Conservation (phyloP, 2,888 invertebrate genomes). For the Standfussiana lucernea region DNA sequence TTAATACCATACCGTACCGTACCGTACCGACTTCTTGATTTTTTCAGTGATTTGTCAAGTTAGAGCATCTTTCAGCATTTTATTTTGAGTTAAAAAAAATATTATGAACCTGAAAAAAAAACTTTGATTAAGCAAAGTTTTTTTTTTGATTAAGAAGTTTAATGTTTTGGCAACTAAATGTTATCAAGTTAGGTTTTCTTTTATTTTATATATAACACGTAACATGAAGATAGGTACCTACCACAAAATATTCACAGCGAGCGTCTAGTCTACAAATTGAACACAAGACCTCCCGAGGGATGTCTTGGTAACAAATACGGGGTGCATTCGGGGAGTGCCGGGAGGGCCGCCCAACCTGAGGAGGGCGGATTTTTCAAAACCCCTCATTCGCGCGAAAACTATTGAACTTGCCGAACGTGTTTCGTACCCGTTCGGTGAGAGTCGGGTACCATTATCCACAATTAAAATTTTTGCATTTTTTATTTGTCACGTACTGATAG, state of each 20-base stretch:
- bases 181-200: neutral
- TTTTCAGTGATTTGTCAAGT: too few relatives aligned
- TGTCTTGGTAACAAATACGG: conserved; percentile 74
- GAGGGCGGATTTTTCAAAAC: conserved; percentile 69
- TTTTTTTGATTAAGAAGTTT: neutral
- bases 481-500: neutral
- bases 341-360: conserved; percentile 73
- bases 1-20: too few relatives aligned
- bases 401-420: conserved; percentile 72
- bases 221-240: neutral
- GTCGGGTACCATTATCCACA: neutral
- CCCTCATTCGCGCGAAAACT: conserved; percentile 73
- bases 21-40: neutral
- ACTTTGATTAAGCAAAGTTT: too few relatives aligned
- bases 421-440: conserved; percentile 26
- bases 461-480: neutral
- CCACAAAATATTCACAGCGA: conserved; percentile 34
- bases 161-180: neutral
- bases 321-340: conserved; percentile 71
- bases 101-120: too few relatives aligned
- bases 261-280: conserved; percentile 58
- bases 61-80: neutral
- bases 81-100: neutral
- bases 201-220: neutral
- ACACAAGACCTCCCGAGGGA: conserved; percentile 62